Base-by-base conservation (phyloP, 2,888 invertebrate species). In the Agrochola circellaris region DNA sequence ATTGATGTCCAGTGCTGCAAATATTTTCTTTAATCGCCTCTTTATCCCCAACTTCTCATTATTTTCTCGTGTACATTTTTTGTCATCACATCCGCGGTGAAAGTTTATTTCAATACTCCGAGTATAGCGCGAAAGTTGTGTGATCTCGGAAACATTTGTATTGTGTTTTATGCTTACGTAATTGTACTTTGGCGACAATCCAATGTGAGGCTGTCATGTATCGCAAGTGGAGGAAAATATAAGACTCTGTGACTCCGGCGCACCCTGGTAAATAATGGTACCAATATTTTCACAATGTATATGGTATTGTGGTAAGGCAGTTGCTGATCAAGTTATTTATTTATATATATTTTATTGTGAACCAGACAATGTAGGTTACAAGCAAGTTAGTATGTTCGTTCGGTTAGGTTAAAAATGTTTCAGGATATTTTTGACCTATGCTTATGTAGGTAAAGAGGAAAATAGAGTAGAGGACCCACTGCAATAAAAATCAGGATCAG, bases 51-150 rank as follows among this genome's bases (percentile, higher is more conserved):
- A 7, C 23, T 11, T 51, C 42, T 69, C 30, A 67, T 70, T 71
- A 68, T 73, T 68, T 26, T 15, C 26, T 30, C 17, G 42, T 56
- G 61, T 62, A 51, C 34, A 45, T 72, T 83, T 72, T 80, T 73
- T 72, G 69, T 72, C 68, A 72, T 61, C 70, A 82, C 74, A 82
- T 80, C 75, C 60, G 66, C 15, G 30, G 88, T 72, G 88, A 88
- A 88, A 88, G 88, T 82, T 69, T 74, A 58, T 70, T 85, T 66
- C 76, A 86, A 70, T 73, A 77, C 61, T 5, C 1, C 9, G 11
- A 54, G 73, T 68, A 68, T 66, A 69, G 69, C 38, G 76, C 26
- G 85, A 85, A 87, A 87, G 87, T 73, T 85, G 77, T 85, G 75
- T 77, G 82, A 79, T 84, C 72, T 73, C 69, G 58, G 78, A n/a